phyloP scores from a whole-genome alignment of 1,140 invertebrate species.

The Pachypsylla venusta region DNA sequence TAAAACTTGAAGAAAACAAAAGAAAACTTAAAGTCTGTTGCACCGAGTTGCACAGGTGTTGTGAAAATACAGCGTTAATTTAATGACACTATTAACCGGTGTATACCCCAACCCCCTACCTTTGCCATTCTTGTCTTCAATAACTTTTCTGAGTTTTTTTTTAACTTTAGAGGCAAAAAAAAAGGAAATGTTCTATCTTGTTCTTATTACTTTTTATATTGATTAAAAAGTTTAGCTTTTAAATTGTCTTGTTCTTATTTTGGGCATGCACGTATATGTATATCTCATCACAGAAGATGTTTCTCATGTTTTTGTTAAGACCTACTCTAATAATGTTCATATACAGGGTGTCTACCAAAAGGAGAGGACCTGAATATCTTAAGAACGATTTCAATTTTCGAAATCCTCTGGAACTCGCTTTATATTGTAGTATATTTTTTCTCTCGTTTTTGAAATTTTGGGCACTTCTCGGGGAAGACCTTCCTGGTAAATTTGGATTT shows the following conservation, averaged over 20 bases:
- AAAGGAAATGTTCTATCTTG: constrained; percentile 8
- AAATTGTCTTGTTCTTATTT: constrained; percentile 5
- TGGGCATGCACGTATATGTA: too few species aligned
- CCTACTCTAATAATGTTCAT: too few species aligned
- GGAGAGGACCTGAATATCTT: too few species aligned
- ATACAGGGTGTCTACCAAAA: too few species aligned
- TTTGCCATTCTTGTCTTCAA: background rate
- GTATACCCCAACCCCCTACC: background rate
- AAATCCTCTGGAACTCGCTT: too few species aligned
- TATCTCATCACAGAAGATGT: too few species aligned
- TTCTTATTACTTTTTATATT: constrained; percentile 8
- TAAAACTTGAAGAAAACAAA: constrained; percentile 3
- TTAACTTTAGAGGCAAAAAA: background rate
- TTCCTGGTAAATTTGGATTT: too few species aligned
- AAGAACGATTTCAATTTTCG: too few species aligned
- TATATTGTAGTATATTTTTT: too few species aligned
- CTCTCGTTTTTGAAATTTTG: too few species aligned
- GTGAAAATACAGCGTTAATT: constrained; percentile 10
- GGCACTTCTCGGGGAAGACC: too few species aligned
- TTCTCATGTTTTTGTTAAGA: too few species aligned
- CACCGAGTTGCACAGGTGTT: background rate
- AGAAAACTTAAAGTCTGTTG: constrained; percentile 4
- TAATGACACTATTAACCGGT: constrained; percentile 8
- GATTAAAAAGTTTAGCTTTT: constrained; percentile 8
- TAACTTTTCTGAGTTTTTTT: constrained; percentile 5